Evolutionary conservation across 2,888 invertebrate genomes (phyloP), one percentile per base, ranked within the genome.

Genomic region (Eilema griseolum): DNA sequence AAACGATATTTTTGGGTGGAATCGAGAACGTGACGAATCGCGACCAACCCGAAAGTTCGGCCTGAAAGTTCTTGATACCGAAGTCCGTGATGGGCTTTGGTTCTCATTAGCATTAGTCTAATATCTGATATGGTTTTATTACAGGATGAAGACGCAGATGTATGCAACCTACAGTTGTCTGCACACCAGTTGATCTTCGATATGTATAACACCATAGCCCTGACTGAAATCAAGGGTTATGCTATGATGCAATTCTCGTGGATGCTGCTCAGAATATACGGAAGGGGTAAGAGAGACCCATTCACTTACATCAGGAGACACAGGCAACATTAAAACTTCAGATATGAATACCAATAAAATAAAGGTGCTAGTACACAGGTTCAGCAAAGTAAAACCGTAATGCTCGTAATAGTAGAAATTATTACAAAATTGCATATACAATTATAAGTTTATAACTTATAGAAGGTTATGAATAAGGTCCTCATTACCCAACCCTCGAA

Each of bases 201-300:
- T 88, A 95, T 98, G 78, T 98, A 98, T 93, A 97, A 97, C 85
- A 96, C 97, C 0, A 96, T 98, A 73, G 97, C 98, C 0, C 92
- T 98, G 52, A 97, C 98, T 0, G 98, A 98, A 95, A 96, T 98
- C 82, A 98, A 98, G 92, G 98, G 98, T 2, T 98, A 97, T 90
- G 96, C 97, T 46, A 98, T 98, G 97, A 97, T 98, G 95, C 98
- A 98, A 89, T 98, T 98, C 93, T 98, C 98, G 0, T 98, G 97
- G 96, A 98, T 98, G 97, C 95, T 98, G 76, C 95, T 98, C 63
- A 96, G 96, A 84, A 95, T 98, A 61, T 97, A 98, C 77, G 97
- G 97, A 67, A 96, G 97, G 96, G 98, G 98, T 97, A 93, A 88
- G 63, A 61, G 3, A 37, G 3, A 46, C 3, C 24, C 37, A 52